Percentiles rank a stretch among this genome's conserved stretches.
phyloP scores from a whole-genome alignment of 2,888 invertebrate species.

The Sycophila texana region DNA sequence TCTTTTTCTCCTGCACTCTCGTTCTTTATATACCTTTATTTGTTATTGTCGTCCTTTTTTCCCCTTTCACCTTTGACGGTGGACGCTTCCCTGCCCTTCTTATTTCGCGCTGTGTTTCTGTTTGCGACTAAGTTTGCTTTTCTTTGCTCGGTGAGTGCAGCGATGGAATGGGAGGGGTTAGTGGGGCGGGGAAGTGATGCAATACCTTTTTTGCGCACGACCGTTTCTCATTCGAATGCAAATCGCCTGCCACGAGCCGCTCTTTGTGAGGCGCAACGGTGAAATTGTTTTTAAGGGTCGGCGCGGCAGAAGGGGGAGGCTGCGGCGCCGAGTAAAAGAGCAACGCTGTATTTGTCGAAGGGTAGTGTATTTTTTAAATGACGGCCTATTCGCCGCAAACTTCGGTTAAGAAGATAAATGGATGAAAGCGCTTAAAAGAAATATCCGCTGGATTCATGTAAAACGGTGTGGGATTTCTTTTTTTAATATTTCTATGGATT shows the following conservation, averaged over 20 bases:
- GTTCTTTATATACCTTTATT: background rate
- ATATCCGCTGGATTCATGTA: too few relatives aligned
- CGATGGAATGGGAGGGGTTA: too few relatives aligned
- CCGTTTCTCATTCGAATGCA: constrained; percentile 38
- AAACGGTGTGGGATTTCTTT: too few relatives aligned
- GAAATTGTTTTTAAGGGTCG: constrained; percentile 36
- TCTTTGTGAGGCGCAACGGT: constrained; percentile 12
- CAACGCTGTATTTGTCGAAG: background rate
- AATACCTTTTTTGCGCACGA: background rate
- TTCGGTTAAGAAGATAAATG: too few relatives aligned
- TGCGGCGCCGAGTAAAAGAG: background rate
- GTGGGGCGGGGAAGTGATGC: too few relatives aligned
- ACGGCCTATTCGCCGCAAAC: too few relatives aligned
- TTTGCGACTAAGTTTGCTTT: constrained; percentile 38
- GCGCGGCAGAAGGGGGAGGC: background rate
- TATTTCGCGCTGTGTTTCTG: constrained; percentile 6
- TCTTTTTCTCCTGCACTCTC: background rate
- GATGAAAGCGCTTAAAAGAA: too few relatives aligned
- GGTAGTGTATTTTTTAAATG: background rate
- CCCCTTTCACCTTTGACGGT: constrained; percentile 34
- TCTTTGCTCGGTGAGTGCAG: constrained; percentile 4
- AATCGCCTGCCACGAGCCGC: constrained; percentile 17
- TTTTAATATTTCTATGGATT: too few relatives aligned
- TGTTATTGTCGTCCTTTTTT: background rate
- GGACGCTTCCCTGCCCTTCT: background rate